These are phyloP conservation scores for Darevskia mixta DNA, from an alignment of 2,797 vertebrate genomes.

Conservation along the genomic window DNA sequence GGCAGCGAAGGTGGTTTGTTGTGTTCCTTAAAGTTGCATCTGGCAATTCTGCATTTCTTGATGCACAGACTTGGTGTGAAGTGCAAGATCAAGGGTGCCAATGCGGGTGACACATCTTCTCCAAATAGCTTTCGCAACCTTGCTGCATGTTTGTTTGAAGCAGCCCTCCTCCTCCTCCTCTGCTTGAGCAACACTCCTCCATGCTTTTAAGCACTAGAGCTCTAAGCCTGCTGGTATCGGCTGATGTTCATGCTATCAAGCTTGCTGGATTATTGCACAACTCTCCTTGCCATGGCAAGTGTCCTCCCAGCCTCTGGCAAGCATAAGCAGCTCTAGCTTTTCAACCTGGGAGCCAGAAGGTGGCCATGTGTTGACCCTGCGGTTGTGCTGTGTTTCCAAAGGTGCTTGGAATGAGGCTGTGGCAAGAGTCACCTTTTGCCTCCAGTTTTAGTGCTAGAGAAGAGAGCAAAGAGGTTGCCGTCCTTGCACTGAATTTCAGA, in stretches of 20 bases:
- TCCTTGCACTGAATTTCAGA: neutral
- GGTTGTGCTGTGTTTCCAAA: neutral
- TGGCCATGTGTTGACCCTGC: too few species aligned
- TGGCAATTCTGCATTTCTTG: neutral
- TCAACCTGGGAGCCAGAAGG: neutral
- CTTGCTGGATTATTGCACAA: neutral
- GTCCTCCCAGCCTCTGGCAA: neutral
- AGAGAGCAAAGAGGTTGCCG: too few species aligned
- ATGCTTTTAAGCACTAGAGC: fast-evolving
- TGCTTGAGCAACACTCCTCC: neutral
- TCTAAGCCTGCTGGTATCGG: neutral
- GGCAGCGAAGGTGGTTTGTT: too few species aligned
- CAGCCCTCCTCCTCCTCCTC: neutral
- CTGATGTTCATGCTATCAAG: fast-evolving
- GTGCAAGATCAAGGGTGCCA: too few species aligned
- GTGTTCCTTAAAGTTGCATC: neutral
- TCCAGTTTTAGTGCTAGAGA: neutral
- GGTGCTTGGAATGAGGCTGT: neutral
- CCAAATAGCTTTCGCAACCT: neutral
- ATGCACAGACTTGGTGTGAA: too few species aligned
- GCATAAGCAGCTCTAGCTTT: too few species aligned
- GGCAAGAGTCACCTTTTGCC: neutral
- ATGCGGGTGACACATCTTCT: fast-evolving
- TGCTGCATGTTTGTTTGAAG: neutral
- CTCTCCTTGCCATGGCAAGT: too few species aligned